phyloP scores from a whole-genome alignment of 2,113 vertebrate species.

The Erpornis zantholeuca region DNA sequence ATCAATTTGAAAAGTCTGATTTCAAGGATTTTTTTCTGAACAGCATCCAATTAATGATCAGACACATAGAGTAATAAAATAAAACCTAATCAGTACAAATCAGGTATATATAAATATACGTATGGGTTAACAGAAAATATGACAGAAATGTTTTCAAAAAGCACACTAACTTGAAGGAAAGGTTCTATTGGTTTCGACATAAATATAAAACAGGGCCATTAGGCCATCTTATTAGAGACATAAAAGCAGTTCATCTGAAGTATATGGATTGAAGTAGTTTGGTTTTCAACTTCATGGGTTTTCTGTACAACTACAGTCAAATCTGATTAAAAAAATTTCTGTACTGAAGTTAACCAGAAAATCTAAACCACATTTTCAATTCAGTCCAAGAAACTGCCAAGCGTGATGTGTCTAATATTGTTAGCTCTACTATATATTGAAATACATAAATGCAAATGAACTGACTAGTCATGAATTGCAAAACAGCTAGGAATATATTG shows the following conservation, averaged over 20 bases:
- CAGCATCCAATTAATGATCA: not conserved
- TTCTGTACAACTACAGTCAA: not conserved
- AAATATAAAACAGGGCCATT: not conserved
- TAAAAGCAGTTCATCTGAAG: not conserved
- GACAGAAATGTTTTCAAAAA: not conserved
- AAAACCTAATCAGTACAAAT: not conserved
- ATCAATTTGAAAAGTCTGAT: not conserved
- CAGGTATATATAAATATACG: not conserved
- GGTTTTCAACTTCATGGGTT: not conserved
- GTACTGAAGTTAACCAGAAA: not conserved
- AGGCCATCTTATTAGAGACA: not conserved
- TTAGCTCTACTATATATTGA: not conserved
- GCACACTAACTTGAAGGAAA: not conserved
- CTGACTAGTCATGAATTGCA: not conserved
- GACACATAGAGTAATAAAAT: not conserved
- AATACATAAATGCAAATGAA: slow-evolving; percentile 38
- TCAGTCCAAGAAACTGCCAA: not conserved
- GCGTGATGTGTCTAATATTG: not conserved
- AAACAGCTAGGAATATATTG: not conserved
- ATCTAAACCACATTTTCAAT: not conserved
- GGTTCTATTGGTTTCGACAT: not conserved
- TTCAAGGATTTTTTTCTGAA: not conserved
- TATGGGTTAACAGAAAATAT: not conserved
- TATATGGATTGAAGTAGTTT: not conserved
- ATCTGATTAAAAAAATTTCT: not conserved